Conservation (phyloP, 2,113 vertebrate species). For the Poecilia latipinna region DNA sequence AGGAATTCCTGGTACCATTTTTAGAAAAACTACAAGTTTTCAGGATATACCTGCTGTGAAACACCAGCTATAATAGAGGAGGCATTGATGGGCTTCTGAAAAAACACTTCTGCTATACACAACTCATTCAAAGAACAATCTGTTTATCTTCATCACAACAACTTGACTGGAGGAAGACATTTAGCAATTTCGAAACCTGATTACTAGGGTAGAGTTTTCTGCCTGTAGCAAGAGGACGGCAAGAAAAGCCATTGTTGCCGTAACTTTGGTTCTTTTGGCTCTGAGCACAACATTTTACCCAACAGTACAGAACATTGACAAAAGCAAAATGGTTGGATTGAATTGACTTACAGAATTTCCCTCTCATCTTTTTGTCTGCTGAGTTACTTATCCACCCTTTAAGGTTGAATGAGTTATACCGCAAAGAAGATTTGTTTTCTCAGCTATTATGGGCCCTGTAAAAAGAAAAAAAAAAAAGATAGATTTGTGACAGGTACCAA, state of each 20-base stretch:
- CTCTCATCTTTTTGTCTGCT: slow-evolving; percentile 62
- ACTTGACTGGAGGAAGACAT: background rate
- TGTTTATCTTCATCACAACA: background rate
- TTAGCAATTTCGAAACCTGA: no score
- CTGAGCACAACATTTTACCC: slow-evolving; percentile 34
- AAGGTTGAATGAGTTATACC: slow-evolving; percentile 64
- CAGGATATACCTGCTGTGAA: background rate
- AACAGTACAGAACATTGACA: slow-evolving; percentile 42
- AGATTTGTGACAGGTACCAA: slow-evolving; percentile 76
- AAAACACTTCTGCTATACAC: background rate
- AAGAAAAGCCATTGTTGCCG: slow-evolving; percentile 6
- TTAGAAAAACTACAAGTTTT: background rate
- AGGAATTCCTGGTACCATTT: background rate
- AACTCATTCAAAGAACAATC: background rate
- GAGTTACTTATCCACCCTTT: slow-evolving; percentile 65
- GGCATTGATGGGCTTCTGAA: background rate
- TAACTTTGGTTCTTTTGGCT: slow-evolving; percentile 25
- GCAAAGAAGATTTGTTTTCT: slow-evolving; percentile 65
- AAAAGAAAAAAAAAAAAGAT: slow-evolving; percentile 47
- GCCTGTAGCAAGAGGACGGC: background rate
- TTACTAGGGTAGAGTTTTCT: background rate
- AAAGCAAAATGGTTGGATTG: slow-evolving; percentile 13
- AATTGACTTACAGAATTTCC: slow-evolving; percentile 40
- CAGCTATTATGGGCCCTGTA: slow-evolving; percentile 55
- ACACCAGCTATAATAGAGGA: background rate